Conservation (phyloP, 2,797 vertebrate species). For the Eospalax fontanierii region DNA sequence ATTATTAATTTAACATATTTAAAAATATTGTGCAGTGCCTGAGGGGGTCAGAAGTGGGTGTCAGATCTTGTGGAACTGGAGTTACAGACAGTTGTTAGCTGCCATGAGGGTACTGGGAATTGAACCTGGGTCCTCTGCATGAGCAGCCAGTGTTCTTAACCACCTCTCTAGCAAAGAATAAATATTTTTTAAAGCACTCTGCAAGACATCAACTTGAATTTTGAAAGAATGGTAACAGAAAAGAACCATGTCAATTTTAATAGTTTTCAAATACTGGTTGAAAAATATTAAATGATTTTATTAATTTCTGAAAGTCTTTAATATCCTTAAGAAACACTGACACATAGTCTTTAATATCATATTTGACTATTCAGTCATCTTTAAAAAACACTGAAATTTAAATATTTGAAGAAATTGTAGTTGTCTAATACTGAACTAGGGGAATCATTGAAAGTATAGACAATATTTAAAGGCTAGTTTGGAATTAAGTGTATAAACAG, state of each 20-base stretch:
- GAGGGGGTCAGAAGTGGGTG: too few relatives aligned
- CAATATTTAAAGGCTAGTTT: not conserved
- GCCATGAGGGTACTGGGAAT: too few relatives aligned
- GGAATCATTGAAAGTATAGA: not conserved
- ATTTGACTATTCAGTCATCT: not conserved
- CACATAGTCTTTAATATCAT: not conserved
- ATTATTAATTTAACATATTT: too few relatives aligned
- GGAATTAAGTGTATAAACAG: not conserved
- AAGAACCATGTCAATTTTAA: not conserved
- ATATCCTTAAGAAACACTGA: not conserved
- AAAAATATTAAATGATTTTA: not conserved
- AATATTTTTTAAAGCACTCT: not conserved
- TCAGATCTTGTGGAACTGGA: too few relatives aligned
- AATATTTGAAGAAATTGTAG: not conserved
- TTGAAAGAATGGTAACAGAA: not conserved
- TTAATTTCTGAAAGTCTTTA: not conserved
- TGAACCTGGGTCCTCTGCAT: too few relatives aligned
- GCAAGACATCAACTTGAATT: not conserved
- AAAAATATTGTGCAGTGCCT: too few relatives aligned
- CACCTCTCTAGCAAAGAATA: not conserved
- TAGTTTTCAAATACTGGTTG: not conserved
- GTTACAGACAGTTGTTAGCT: too few relatives aligned
- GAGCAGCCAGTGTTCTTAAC: too few relatives aligned
- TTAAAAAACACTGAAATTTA: not conserved
- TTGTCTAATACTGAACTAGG: not conserved